Base-by-base conservation (phyloP, 1,140 invertebrate species). In the Lanistes nyassanus region DNA sequence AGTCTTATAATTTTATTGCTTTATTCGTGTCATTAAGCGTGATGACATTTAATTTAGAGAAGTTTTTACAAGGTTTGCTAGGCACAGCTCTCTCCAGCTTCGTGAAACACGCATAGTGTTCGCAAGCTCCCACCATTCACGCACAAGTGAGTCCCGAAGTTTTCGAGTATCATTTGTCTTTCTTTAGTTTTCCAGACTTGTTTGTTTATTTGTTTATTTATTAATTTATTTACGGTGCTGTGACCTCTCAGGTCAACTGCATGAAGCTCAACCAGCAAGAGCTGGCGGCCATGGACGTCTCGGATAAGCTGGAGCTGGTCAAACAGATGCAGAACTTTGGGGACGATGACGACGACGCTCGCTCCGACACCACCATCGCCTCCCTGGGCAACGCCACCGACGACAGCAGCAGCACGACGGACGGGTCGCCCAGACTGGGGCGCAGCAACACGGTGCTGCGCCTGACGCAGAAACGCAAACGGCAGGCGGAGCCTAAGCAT, bases 221-320 rank as follows among this genome's bases (percentile, higher is more conserved):
- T n/a, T n/a, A n/a, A n/a, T n/a, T n/a, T n/a, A n/a, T n/a, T n/a
- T n/a, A n/a, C n/a, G n/a, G n/a, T n/a, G 21, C 64, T 66, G 64
- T 36, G 29, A 36, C 56, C 2, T 31, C 31, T n/a, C 75, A 76
- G 75, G 86, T 95, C n/a, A 86, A 86, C 80, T 86, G 85, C 51
- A 83, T 86, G 81, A 84, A 82, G 66, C 81, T 83, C 42, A 86
- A 85, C 66, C 82, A 82, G 34, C 79, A 74, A 23, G 85, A 86
- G 69, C 66, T 85, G 16, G 79, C 81, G 7, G 78, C 78, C 37
- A 85, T 86, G 84, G 83, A 85, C 23, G 81, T 86, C 16, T 77
- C 80, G 16, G 82, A 83, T 77, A 85, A 82, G 71, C 70, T 81
- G 23, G 74, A 82, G 58, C 74, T 86, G 23, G 85, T 84, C 5